Evolutionary conservation across 2,797 vertebrate genomes (phyloP).

Genomic region (Tinamus major): DNA sequence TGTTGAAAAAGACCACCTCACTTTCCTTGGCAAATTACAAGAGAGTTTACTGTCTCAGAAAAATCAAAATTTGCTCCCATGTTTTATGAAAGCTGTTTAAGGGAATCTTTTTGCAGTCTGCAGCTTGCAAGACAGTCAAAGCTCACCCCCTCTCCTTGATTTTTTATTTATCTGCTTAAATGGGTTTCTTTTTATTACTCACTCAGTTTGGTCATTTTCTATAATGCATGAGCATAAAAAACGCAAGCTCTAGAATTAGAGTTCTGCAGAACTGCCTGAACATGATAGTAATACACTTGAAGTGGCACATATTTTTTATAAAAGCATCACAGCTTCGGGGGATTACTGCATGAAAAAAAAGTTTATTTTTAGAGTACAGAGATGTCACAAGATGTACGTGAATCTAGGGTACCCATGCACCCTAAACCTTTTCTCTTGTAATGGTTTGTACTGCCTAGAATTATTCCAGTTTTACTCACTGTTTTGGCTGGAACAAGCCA

Average conservation of each 20-base stretch:
- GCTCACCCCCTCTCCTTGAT: neutral
- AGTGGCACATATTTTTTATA: neutral
- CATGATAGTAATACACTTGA: rapidly evolving
- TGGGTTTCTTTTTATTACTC: neutral
- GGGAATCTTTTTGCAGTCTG: neutral
- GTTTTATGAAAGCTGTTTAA: neutral
- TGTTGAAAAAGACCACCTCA: neutral
- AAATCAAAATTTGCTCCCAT: neutral
- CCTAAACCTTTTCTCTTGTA: neutral
- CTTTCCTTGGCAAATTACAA: neutral
- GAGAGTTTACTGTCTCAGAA: neutral
- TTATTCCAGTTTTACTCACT: neutral
- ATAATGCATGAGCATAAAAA: neutral
- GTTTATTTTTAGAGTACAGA: neutral
- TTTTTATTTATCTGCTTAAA: slow-evolving; percentile 5
- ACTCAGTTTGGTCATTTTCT: neutral
- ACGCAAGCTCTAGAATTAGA: neutral
- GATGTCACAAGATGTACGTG: neutral
- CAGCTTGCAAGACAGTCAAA: neutral
- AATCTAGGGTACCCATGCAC: neutral
- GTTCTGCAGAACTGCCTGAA: neutral
- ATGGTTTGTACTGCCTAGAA: neutral
- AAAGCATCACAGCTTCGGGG: neutral
- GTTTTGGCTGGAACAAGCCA: neutral
- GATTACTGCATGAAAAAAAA: neutral